Evolutionary conservation across 2,888 invertebrate genomes (phyloP), one percentile per base, ranked within the genome.

Genomic region (Rhagophthalmus giganteus): DNA sequence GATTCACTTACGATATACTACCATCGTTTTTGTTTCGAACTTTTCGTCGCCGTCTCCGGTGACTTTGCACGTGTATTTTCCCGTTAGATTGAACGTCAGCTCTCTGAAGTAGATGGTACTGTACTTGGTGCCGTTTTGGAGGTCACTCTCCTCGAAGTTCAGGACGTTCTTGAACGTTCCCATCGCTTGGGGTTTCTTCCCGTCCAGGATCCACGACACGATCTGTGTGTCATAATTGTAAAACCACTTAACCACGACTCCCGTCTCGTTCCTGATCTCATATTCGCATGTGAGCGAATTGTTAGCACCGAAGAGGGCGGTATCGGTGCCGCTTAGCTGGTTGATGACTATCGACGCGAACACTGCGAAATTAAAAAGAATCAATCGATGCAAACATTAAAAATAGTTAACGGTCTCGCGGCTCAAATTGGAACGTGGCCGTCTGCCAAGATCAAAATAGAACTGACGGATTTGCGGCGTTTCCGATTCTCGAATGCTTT

Each of bases 11-110:
- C 82, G 78, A 61, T 79, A 81, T 55, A 81, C 75, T 33, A 79
- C 73, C 75, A 82, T 77, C 20, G 72, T 71, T 46, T 74, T 76
- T 13, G 74, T 75, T 40, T 60, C 58, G 1, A 63, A 64, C 25
- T 69, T 74, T 60, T 81, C 81, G 40, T 69, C 71, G 24, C 61
- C 60, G 56, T 68, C 74, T 30, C 78, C 78, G 46, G 78, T 79
- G 40, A 82, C 78, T 59, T 74, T 75, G 67, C 82, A 82, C 15
- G 73, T 78, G 66, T 81, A 82, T 57, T 77, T 74, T 15, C 81
- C 82, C 1, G 78, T 74, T 31, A 81, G 69, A 28, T 78, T 75
- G 25, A 79, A 78, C 46, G 73, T 75, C 32, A 78, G 68, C 34
- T 74, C 61, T 27, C 54, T 69, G 59, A 83, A 77, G 64, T 78